Conservation (phyloP, 1,140 invertebrate species). For the Drosophila sp. region DNA sequence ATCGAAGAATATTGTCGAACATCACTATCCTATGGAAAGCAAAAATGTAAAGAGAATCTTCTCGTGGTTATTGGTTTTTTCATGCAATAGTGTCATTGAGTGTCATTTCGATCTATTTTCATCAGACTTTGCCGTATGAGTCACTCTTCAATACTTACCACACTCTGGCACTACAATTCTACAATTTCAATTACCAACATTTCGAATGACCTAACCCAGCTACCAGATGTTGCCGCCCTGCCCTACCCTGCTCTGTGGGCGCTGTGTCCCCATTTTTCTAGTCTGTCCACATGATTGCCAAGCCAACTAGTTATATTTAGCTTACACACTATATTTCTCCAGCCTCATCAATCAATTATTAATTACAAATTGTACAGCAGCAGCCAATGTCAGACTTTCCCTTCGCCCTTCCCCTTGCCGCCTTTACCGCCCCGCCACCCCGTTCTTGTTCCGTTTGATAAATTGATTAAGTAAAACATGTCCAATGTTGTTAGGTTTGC, state of each 20-base stretch:
- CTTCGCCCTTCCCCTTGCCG: background rate
- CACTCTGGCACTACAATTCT: background rate
- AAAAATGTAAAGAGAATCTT: too few species aligned
- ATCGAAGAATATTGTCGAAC: too few species aligned
- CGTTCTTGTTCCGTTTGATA: constrained; percentile 41
- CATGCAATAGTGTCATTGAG: background rate
- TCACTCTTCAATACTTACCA: background rate
- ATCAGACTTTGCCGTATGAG: background rate
- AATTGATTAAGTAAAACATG: constrained; percentile 75
- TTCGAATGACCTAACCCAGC: constrained; percentile 6
- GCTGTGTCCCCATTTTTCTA: background rate
- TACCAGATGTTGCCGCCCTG: background rate
- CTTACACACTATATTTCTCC: constrained; percentile 30
- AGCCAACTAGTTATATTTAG: constrained; percentile 28
- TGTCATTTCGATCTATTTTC: background rate
- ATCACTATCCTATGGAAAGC: too few species aligned
- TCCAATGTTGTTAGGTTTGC: constrained; percentile 20
- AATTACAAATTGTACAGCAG: constrained; percentile 68
- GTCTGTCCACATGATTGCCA: constrained; percentile 9
- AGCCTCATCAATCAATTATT: constrained; percentile 77
- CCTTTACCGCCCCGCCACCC: background rate
- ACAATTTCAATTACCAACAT: constrained; percentile 1
- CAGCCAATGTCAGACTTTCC: constrained; percentile 21
- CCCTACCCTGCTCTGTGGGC: background rate
- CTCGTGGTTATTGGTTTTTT: background rate